Base-by-base conservation (phyloP, 1,140 invertebrate species). In the Drosophila navojoa region DNA sequence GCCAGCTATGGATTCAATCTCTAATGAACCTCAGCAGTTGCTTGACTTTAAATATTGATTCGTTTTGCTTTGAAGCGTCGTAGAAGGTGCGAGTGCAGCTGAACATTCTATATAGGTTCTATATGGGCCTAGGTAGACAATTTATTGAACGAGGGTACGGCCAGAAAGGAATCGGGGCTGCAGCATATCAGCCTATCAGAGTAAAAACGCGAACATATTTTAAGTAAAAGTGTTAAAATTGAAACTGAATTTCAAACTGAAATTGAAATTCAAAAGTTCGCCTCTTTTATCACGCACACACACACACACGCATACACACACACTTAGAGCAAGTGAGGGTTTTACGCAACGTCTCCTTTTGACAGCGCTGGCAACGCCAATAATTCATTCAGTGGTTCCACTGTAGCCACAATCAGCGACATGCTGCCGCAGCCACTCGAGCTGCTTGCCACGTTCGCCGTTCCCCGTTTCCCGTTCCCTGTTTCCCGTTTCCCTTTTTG, bases 301-400 rank as follows among this genome's bases (percentile, higher is more conserved):
- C 9, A 47, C 9, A 22, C 9, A 3, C 44, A 22, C 44, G n/a
- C n/a, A n/a, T n/a, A 47, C 19, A 4, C 45, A 5, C 19, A 13
- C 19, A 22, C 19, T 11, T 22, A 15, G 3, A 35, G 19, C 29
- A 40, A 45, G 11, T 50, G 66, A 76, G 60, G 44, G 57, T 71
- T 67, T 63, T 42, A 62, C 61, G 67, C 45, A 67, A 76, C 40
- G 47, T 42, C 47, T 62, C 25, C 35, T 47, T 47, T 22, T 38
- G 13, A 47, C 52, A 47, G 19, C 52, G 13, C 9, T 44, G 10
- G 19, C 22, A 53, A 32, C 61, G 52, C 22, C 58, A 50, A 75
- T 60, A 76, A 67, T 77, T 81, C 64, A 71, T 71, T 62, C 54
- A 63, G 52, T 44, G 64, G 55, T 49, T 55, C 38, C 58, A 45